Percentiles rank a stretch among this genome's conserved stretches.
These are phyloP conservation scores for Dicycla oo DNA, from an alignment of 2,888 invertebrate species.

Conservation along the genomic window DNA sequence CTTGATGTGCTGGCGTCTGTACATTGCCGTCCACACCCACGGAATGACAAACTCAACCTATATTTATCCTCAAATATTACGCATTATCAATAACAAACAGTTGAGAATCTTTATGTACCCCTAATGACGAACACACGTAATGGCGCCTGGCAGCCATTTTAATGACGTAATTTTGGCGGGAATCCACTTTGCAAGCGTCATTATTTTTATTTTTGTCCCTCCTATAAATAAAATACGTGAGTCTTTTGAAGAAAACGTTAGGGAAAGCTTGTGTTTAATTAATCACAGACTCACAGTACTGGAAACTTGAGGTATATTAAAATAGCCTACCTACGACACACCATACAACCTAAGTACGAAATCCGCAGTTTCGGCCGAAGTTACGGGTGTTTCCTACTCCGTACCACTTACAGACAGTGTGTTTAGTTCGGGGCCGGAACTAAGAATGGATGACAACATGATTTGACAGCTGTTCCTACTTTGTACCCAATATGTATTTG, in stretches of 20 bases:
- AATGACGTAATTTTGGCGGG: conserved; percentile 47
- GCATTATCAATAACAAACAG: conserved; percentile 33
- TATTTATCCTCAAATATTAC: conserved; percentile 36
- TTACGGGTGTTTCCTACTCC: too few relatives aligned
- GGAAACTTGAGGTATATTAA: background rate
- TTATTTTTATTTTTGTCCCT: conserved; percentile 42
- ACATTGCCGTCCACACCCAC: conserved; percentile 26
- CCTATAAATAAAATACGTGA: conserved; percentile 31
- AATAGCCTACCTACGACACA: background rate
- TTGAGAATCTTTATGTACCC: conserved; percentile 34
- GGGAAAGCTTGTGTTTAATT: background rate
- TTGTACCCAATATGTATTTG: too few relatives aligned
- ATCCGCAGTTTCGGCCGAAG: too few relatives aligned
- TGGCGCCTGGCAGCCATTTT: conserved; percentile 46
- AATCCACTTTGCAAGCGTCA: conserved; percentile 16
- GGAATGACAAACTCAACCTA: conserved; percentile 13
- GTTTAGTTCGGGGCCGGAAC: too few relatives aligned
- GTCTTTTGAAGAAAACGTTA: conserved; percentile 24
- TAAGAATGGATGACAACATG: too few relatives aligned
- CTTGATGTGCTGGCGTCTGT: too few relatives aligned
- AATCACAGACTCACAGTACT: background rate
- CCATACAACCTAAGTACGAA: too few relatives aligned
- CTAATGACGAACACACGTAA: conserved; percentile 45
- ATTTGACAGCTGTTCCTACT: too few relatives aligned
- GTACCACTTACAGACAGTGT: too few relatives aligned